phyloP scores from a whole-genome alignment of 1,140 invertebrate genomes.

The Drosophila cardini region DNA sequence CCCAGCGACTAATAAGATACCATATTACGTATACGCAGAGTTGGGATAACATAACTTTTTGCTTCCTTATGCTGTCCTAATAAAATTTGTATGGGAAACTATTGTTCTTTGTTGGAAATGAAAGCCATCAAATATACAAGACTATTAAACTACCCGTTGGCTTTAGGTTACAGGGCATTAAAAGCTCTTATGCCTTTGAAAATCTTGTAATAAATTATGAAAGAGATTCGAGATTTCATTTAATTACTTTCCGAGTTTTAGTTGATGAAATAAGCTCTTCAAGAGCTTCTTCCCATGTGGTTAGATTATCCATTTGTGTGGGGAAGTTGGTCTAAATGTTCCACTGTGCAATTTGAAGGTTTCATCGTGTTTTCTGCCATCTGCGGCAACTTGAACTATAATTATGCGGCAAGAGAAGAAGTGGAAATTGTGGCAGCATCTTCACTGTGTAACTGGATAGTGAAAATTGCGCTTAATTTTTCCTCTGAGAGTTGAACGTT shows the following conservation, averaged over 20 bases:
- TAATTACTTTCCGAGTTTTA: constrained; percentile 2
- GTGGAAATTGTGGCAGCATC: background rate
- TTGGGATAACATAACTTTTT: background rate
- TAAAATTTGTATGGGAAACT: background rate
- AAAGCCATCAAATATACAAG: too few relatives aligned
- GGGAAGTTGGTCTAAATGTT: constrained; percentile 2
- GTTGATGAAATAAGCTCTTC: constrained; percentile 7
- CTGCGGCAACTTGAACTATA: constrained; percentile 53
- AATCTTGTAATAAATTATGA: constrained; percentile 22
- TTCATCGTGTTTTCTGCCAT: constrained; percentile 20
- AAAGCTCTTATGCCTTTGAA: constrained; percentile 1
- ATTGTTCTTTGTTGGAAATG: too few relatives aligned
- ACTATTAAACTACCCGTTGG: too few relatives aligned
- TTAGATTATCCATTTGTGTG: background rate
- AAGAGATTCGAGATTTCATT: constrained; percentile 14
- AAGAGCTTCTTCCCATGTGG: constrained; percentile 16
- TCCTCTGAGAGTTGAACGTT: constrained; percentile 22
- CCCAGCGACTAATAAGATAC: background rate
- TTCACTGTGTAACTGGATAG: constrained; percentile 61
- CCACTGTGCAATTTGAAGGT: constrained; percentile 17
- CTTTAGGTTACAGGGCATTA: background rate
- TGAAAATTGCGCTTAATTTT: constrained; percentile 69
- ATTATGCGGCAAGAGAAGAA: constrained; percentile 60
- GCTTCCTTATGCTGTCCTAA: background rate
- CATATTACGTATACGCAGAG: background rate